Percentiles rank a stretch among this genome's conserved stretches.
These are phyloP conservation scores for Oncorhynchus mykiss DNA, from an alignment of 2,113 vertebrate genomes.

Conservation along the genomic window DNA sequence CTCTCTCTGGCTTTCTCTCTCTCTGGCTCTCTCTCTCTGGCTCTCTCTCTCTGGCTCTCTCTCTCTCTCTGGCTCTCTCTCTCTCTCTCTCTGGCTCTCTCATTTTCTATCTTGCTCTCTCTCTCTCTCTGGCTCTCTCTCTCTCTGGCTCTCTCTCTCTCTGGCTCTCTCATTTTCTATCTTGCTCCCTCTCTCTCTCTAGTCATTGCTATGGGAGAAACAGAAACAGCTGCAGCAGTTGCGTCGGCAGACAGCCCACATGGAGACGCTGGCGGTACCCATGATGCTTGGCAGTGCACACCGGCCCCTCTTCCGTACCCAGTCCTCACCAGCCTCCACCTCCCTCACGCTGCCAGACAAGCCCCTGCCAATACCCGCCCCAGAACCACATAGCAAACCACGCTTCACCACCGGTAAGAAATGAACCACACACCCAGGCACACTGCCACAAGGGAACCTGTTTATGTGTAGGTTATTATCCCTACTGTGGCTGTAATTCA, in stretches of 20 bases:
- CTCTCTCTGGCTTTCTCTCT: no score
- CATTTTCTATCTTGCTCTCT: no score
- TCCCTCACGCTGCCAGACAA: conserved; percentile 70
- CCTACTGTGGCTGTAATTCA: no score
- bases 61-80: no score
- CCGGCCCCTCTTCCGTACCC: conserved; percentile 83
- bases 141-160: no score
- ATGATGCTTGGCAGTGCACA: conserved; percentile 74
- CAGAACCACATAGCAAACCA: conserved; percentile 75
- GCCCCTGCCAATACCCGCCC: conserved; percentile 64
- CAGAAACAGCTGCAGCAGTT: conserved; percentile 83
- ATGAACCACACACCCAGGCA: neutral
- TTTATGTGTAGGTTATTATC: no score
- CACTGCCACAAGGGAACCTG: neutral
- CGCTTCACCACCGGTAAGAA: conserved; percentile 86
- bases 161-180: neutral
- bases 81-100: no score
- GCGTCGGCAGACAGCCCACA: conserved; percentile 74
- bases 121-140: no score
- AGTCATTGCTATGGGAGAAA: conserved; percentile 88
- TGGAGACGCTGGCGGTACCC: conserved; percentile 74
- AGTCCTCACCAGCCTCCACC: conserved; percentile 86
- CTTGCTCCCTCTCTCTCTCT: conserved; percentile 17
- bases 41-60: no score
- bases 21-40: no score